Conservation (phyloP, 2,888 invertebrate genomes). For the Thymelicus lineola region DNA sequence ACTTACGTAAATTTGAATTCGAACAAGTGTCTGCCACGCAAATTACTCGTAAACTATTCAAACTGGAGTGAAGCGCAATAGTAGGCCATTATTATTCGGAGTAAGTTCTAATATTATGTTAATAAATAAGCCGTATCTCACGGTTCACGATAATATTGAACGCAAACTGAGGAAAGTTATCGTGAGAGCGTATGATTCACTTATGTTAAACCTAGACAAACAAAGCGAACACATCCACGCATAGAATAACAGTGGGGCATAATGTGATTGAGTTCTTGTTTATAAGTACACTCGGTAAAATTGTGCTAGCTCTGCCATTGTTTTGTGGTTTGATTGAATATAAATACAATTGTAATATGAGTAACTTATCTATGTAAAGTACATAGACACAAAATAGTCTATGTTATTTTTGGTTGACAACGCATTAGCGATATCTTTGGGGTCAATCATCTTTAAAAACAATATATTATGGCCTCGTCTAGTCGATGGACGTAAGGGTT, state of each 20-base stretch:
- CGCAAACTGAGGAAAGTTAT: constrained; percentile 28
- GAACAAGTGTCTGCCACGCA: no score
- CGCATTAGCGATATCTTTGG: no score
- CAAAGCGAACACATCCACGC: constrained; percentile 30
- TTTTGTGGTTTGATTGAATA: not conserved
- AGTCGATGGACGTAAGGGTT: no score
- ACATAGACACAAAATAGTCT: no score
- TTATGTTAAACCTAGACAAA: constrained; percentile 38
- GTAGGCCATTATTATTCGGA: constrained; percentile 1
- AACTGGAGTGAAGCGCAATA: constrained; percentile 1
- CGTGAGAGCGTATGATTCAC: constrained; percentile 33
- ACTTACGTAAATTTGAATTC: no score
- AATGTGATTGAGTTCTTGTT: constrained; percentile 35
- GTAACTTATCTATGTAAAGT: no score
- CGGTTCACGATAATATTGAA: constrained; percentile 21
- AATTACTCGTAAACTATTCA: not conserved
- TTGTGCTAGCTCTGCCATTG: not conserved
- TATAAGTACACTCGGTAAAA: constrained; percentile 21
- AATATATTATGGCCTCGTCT: no score
- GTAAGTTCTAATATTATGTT: not conserved
- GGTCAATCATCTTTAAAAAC: no score
- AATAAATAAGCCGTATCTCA: constrained; percentile 20
- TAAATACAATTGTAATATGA: no score
- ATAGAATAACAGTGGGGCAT: constrained; percentile 26
- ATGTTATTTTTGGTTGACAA: no score